Base-by-base conservation (phyloP, 2,113 vertebrate species). In the Neotoma lepida region DNA sequence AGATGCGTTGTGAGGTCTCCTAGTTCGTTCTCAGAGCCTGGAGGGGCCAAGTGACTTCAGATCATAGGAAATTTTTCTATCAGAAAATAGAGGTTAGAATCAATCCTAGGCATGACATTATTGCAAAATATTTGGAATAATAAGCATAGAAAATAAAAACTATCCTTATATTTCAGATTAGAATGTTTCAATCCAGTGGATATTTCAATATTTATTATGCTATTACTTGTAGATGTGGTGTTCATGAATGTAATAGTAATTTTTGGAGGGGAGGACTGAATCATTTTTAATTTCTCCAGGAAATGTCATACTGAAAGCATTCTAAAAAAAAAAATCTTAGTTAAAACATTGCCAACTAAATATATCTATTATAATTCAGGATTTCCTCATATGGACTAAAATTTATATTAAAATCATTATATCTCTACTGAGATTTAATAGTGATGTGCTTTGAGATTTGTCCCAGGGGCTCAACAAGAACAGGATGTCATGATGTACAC, bases 301-400 rank as follows among this genome's bases (percentile, higher is more conserved):
- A 28, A 94, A 92, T 28, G 71, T 73, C n/a, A 71, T 41, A 64
- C 49, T 66, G 49, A 64, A 86, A 93, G 17, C 28, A 90, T 76
- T 68, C n/a, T 88, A 28, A 44, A 63, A 63, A 54, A 66, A 12
- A 66, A 12, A 91, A 2, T 44, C 2, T 4, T 74, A 41, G 9
- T 78, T 95, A 85, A 95, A 92, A 70, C 9, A 91, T n/a, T 12
- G 54, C 22, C 61, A 87, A 77, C 9, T 70, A 82, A 90, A 84
- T 73, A 28, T 0, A 84, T 46, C 28, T 82, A 68, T 92, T 33
- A 30, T 86, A 90, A 44, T 26, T 49, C 4, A 90, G 18, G 4
- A 77, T 84, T 91, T 88, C 73, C 49, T 46, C 1, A 90, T 88
- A 84, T 63, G 12, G 10, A 76, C 63, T 51, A 66, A 12, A 66